phyloP scores from a whole-genome alignment of 2,797 vertebrate genomes.

The Megaceryle alcyon region DNA sequence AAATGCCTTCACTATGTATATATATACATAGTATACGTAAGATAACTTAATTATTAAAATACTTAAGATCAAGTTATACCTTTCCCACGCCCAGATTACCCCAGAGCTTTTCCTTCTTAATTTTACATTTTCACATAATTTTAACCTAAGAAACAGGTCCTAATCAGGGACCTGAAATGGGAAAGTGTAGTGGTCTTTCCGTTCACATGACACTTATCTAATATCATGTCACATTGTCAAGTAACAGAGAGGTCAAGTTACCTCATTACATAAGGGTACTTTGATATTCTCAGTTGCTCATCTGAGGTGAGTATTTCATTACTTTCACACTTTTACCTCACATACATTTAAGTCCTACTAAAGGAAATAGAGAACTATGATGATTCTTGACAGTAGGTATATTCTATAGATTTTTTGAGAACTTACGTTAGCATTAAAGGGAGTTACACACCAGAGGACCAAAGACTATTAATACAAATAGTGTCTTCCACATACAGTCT shows the following conservation, averaged over 20 bases:
- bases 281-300: background rate
- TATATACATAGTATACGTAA: background rate
- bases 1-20: background rate
- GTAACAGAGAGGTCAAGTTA: background rate
- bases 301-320: background rate
- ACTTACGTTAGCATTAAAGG: constrained; percentile 29
- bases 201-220: background rate
- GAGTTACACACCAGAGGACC: background rate
- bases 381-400: background rate
- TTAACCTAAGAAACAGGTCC: background rate
- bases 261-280: background rate
- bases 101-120: background rate
- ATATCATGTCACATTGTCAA: background rate
- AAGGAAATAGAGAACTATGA: background rate
- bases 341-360: background rate
- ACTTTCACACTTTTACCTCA: background rate
- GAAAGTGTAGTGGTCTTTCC: background rate
- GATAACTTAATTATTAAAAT: background rate
- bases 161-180: background rate
- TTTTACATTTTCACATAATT: background rate
- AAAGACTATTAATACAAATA: constrained; percentile 8
- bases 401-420: constrained; percentile 8
- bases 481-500: constrained; percentile 4
- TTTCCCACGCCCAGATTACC: background rate
- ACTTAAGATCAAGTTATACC: background rate